These are phyloP conservation scores for Bergia sp. DNA, from an alignment of 92 coral and sea anemone species.

Conservation along the genomic window DNA sequence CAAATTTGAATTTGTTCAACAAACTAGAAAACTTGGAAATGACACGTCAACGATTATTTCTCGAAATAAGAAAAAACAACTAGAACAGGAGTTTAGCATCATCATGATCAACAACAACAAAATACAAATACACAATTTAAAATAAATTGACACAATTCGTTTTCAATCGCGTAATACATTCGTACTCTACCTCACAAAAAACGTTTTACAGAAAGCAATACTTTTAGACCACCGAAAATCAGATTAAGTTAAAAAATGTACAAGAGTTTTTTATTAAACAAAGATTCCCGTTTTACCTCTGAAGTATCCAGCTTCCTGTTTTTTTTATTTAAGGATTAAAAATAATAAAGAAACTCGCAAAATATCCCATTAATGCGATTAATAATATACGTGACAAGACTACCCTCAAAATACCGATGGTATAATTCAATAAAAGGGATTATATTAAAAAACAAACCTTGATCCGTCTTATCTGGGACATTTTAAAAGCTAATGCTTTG, in stretches of 20 bases:
- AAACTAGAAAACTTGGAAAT: too few species aligned
- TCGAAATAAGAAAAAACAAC: too few species aligned
- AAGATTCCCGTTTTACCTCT: neutral
- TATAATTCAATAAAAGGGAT: neutral
- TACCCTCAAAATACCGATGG: neutral
- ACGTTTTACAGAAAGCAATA: neutral
- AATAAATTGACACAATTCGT: neutral
- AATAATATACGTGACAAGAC: slow-evolving; percentile 1
- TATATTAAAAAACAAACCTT: neutral
- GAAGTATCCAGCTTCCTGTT: slow-evolving; percentile 6
- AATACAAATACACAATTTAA: too few species aligned
- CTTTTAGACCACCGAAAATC: neutral
- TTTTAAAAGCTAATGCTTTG: neutral
- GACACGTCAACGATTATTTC: neutral
- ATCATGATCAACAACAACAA: neutral
- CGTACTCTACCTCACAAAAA: neutral
- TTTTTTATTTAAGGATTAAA: neutral
- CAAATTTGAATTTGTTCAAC: neutral
- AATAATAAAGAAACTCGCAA: neutral
- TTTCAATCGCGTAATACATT: neutral
- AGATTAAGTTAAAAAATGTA: neutral
- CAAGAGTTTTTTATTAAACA: neutral
- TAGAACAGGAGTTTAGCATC: neutral
- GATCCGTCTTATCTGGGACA: slow-evolving; percentile 2
- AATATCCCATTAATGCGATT: neutral